Percentiles rank a stretch among this genome's conserved stretches.
Conservation (phyloP, 2,797 vertebrate genomes). For the Remorina albescens region DNA sequence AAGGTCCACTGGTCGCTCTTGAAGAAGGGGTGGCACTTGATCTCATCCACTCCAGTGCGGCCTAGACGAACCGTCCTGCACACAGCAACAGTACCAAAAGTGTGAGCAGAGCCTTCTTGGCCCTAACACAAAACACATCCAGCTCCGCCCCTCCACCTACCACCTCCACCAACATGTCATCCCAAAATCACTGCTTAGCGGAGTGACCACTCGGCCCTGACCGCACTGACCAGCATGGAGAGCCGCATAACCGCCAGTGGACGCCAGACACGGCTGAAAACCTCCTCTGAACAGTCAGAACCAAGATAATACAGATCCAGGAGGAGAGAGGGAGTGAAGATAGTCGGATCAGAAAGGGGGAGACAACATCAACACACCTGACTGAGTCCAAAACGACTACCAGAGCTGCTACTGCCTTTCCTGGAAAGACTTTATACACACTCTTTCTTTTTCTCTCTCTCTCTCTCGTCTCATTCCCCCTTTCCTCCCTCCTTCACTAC, state of each 20-base stretch:
- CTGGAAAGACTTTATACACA: constrained; percentile 19
- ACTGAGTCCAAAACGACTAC: constrained; percentile 17
- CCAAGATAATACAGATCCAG: constrained; percentile 42
- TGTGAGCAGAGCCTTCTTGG: constrained; percentile 50
- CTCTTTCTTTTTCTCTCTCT: constrained; percentile 25
- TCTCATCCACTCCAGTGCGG: constrained; percentile 88
- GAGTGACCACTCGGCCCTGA: constrained; percentile 56
- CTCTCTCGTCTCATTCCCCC: constrained; percentile 25
- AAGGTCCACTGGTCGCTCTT: constrained; percentile 98
- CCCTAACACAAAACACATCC: constrained; percentile 44
- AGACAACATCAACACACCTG: constrained; percentile 44
- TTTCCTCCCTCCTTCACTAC: constrained; percentile 53
- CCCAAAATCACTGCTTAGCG: constrained; percentile 53
- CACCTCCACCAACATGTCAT: constrained; percentile 62
- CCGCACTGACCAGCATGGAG: constrained; percentile 68
- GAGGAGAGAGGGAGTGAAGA: constrained; percentile 28
- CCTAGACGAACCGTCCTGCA: constrained; percentile 95
- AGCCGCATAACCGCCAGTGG: constrained; percentile 60
- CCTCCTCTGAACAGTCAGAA: constrained; percentile 38
- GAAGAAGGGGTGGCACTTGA: constrained; percentile 96
- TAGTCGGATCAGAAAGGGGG: constrained; percentile 16
- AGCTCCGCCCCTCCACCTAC: constrained; percentile 35
- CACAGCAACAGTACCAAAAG: constrained; percentile 74
- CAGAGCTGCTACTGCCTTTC: constrained; percentile 24
- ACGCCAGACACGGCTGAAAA: constrained; percentile 32